Conservation (phyloP, 2,113 vertebrate species). For the Heliornis fulica region DNA sequence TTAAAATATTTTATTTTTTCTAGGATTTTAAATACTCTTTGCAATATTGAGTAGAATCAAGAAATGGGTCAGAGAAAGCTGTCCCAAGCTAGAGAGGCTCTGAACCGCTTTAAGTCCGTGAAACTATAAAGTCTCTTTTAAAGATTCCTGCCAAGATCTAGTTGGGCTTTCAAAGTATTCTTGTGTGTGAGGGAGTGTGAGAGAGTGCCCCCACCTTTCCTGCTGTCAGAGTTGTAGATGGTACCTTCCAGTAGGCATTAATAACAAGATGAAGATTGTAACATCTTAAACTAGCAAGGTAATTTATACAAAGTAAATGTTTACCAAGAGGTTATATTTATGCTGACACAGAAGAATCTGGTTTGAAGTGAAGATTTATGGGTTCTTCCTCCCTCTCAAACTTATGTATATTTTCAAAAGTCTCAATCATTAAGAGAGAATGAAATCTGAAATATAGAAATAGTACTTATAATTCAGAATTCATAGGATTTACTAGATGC, state of each 20-base stretch:
- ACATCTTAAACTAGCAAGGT: background rate
- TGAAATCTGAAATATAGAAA: background rate
- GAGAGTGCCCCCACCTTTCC: background rate
- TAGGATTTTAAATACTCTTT: background rate
- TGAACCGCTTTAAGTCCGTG: background rate
- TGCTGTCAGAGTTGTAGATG: background rate
- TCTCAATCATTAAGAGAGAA: background rate
- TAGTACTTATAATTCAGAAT: background rate
- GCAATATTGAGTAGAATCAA: background rate
- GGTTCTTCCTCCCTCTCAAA: background rate
- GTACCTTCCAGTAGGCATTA: background rate
- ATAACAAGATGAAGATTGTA: background rate
- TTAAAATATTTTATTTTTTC: background rate
- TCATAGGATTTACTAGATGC: background rate
- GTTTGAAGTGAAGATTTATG: background rate
- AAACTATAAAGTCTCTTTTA: background rate
- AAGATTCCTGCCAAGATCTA: background rate
- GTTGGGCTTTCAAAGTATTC: background rate
- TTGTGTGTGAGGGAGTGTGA: background rate
- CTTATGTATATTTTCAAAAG: background rate
- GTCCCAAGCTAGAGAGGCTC: background rate
- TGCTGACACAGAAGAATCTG: background rate
- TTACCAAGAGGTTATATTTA: background rate
- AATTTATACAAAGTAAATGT: background rate
- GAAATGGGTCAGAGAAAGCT: background rate